phyloP scores from a whole-genome alignment of 1,140 invertebrate genomes.

The Lineus longissimus region DNA sequence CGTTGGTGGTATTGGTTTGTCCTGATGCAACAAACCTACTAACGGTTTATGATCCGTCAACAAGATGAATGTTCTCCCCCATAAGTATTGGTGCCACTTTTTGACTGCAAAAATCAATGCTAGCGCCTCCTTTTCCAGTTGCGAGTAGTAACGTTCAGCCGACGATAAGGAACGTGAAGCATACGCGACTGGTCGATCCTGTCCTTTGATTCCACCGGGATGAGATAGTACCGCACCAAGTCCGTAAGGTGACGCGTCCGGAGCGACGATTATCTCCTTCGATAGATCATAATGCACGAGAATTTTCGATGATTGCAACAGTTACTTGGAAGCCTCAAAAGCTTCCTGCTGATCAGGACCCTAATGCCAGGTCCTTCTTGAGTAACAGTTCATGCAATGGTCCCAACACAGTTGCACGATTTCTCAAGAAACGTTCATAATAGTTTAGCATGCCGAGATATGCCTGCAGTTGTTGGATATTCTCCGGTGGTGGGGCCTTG shows the following conservation, averaged over 20 bases:
- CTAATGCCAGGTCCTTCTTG: constrained; percentile 20
- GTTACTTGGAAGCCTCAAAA: too few relatives aligned
- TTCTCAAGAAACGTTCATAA: too few relatives aligned
- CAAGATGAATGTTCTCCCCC: constrained; percentile 49
- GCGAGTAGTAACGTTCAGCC: constrained; percentile 57
- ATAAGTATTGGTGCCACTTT: constrained; percentile 58
- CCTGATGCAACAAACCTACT: constrained; percentile 42
- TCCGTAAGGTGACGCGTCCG: constrained; percentile 49
- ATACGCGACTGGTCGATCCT: constrained; percentile 50
- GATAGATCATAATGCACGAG: too few relatives aligned
- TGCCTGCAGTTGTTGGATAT: too few relatives aligned
- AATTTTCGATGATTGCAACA: too few relatives aligned
- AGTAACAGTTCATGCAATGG: constrained; percentile 22
- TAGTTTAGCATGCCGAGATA: too few relatives aligned
- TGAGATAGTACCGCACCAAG: constrained; percentile 56
- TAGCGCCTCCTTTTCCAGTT: constrained; percentile 59
- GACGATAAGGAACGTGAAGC: constrained; percentile 48
- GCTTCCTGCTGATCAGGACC: too few relatives aligned
- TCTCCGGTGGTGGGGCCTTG: too few relatives aligned
- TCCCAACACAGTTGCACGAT: too few relatives aligned
- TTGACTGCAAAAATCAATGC: constrained; percentile 55
- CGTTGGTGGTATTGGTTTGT: constrained; percentile 40
- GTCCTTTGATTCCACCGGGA: constrained; percentile 30
- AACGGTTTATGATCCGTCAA: constrained; percentile 56
- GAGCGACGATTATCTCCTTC: too few relatives aligned